Percentiles rank a stretch among this genome's conserved stretches.
Evolutionary conservation across 2,113 vertebrate genomes (phyloP).

Genomic region (Sapayoa aenigma): DNA sequence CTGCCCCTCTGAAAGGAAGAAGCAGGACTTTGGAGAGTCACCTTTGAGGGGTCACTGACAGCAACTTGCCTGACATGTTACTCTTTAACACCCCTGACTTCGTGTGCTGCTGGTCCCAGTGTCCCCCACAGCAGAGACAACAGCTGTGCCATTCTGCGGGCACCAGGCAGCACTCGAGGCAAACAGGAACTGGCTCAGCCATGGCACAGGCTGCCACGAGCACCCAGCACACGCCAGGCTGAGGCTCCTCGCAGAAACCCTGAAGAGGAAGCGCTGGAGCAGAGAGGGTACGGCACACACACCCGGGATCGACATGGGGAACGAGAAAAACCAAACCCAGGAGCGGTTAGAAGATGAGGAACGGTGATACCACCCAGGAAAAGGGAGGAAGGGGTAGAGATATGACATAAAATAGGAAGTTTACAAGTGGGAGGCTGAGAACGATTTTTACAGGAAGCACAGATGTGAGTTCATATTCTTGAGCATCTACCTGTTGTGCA

Average conservation of each 20-base stretch:
- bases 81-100: fast-evolving
- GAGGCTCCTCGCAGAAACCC: neutral
- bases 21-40: neutral
- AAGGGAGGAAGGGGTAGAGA: neutral
- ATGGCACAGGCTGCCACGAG: neutral
- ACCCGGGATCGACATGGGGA: fast-evolving
- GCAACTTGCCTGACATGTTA: fast-evolving
- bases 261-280: neutral
- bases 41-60: fast-evolving
- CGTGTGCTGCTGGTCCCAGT: neutral
- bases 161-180: neutral
- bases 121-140: too few relatives aligned
- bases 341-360: neutral
- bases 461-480: neutral
- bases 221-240: neutral
- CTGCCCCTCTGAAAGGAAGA: fast-evolving
- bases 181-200: neutral
- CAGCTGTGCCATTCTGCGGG: neutral
- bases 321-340: neutral
- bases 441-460: neutral
- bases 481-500: neutral
- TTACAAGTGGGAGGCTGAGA: neutral
- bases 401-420: neutral
- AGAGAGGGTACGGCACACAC: fast-evolving
- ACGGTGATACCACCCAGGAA: neutral